Conservation (phyloP, 2,113 vertebrate genomes). For the Harpagus bidentatus region DNA sequence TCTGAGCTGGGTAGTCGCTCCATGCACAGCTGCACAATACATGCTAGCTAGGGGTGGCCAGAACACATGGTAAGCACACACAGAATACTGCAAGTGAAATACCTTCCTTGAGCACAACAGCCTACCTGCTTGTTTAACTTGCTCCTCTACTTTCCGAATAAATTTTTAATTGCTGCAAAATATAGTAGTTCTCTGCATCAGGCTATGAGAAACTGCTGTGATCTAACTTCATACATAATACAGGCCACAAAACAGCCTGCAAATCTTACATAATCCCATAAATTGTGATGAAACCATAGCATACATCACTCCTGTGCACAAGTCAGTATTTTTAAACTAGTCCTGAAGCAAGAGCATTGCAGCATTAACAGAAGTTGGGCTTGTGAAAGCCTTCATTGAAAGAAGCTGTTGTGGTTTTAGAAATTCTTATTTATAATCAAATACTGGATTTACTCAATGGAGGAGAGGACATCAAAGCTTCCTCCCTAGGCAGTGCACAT, state of each 20-base stretch:
- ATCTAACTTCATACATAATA: not conserved
- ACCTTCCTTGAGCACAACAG: not conserved
- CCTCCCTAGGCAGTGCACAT: not conserved
- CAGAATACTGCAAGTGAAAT: not conserved
- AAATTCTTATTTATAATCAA: not conserved
- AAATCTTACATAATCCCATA: not conserved
- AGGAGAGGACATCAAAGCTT: not conserved
- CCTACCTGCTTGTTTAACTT: not conserved
- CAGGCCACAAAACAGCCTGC: not conserved
- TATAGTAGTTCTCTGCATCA: not conserved
- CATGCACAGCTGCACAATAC: not conserved
- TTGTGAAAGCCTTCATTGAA: not conserved
- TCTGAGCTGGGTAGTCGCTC: not conserved
- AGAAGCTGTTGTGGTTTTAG: not conserved
- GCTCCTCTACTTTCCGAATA: not conserved
- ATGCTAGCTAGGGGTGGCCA: not conserved
- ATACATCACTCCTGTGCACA: not conserved
- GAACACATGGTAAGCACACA: rapidly evolving
- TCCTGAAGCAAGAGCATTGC: not conserved
- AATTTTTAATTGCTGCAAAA: not conserved
- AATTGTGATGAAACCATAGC: not conserved
- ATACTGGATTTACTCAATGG: not conserved
- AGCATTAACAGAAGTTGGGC: not conserved
- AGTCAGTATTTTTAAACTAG: not conserved
- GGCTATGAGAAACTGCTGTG: not conserved